Conservation (phyloP, 2,797 vertebrate genomes). For the Sebastes cheni region DNA sequence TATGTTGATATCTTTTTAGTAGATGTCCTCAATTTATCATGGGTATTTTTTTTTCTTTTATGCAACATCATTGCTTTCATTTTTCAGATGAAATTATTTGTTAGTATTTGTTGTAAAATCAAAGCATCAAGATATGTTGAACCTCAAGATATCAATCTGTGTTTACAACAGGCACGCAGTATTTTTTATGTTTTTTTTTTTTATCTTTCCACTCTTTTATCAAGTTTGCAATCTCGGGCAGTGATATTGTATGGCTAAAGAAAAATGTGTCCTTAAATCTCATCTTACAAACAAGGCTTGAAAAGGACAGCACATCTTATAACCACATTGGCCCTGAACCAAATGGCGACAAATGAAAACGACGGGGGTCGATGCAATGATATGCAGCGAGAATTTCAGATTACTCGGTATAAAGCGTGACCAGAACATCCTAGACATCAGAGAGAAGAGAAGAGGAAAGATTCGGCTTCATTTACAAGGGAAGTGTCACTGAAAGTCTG, state of each 20-base stretch:
- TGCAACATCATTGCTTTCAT: neutral
- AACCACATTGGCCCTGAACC: neutral
- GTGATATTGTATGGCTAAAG: constrained; percentile 7
- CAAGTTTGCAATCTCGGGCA: neutral
- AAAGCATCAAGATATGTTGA: constrained; percentile 1
- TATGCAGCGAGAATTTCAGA: constrained; percentile 7
- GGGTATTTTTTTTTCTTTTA: neutral
- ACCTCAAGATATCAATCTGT: constrained; percentile 21
- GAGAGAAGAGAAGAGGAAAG: constrained; percentile 8
- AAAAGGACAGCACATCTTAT: constrained; percentile 8
- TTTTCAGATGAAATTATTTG: neutral
- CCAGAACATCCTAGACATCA: constrained; percentile 11
- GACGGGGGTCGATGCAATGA: neutral
- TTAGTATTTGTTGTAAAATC: neutral
- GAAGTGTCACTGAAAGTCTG: constrained; percentile 12
- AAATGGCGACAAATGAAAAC: constrained; percentile 9
- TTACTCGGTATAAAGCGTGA: neutral
- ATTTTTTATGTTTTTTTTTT: neutral
- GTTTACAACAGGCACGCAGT: neutral
- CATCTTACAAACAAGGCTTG: neutral
- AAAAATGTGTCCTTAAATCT: constrained; percentile 17
- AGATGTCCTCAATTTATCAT: neutral
- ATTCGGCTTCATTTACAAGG: constrained; percentile 13
- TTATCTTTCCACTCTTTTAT: constrained; percentile 10
- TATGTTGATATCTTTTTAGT: neutral